phyloP scores from a whole-genome alignment of 2,888 invertebrate genomes.

The Tanytarsus gracilentus region DNA sequence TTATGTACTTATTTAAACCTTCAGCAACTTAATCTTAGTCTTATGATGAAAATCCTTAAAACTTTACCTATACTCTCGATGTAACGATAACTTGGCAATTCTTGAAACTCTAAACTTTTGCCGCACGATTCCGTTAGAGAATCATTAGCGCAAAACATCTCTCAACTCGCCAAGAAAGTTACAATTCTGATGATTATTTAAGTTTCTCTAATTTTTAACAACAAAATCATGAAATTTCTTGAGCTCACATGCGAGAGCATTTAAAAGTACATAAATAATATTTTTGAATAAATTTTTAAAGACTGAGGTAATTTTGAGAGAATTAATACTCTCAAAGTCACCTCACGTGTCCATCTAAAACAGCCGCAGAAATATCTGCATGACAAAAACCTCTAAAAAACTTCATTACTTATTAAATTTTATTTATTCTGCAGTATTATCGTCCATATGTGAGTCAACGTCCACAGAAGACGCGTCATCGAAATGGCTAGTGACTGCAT shows the following conservation, averaged over 20 bases:
- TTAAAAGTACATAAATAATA: background rate
- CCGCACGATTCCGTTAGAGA: background rate
- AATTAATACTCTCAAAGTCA: no score
- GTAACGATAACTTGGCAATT: constrained; percentile 1
- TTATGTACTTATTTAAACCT: constrained; percentile 1
- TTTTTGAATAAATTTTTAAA: background rate
- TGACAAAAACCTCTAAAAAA: background rate
- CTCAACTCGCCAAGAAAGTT: background rate
- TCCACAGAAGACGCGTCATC: background rate
- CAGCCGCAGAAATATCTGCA: no score
- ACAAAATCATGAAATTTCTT: background rate
- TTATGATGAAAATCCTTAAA: background rate
- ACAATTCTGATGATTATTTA: background rate
- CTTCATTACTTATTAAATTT: background rate
- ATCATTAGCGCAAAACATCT: background rate
- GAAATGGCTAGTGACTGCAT: constrained; percentile 8
- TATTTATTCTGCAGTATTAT: background rate
- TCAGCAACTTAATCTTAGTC: background rate
- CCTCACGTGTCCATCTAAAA: no score
- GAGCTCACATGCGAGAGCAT: background rate
- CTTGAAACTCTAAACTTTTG: background rate
- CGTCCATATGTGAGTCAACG: background rate
- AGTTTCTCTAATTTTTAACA: background rate
- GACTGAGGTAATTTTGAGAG: no score
- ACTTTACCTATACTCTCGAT: no score